phyloP scores from a whole-genome alignment of 2,113 vertebrate genomes.

The Corythoichthys haematopterus region DNA sequence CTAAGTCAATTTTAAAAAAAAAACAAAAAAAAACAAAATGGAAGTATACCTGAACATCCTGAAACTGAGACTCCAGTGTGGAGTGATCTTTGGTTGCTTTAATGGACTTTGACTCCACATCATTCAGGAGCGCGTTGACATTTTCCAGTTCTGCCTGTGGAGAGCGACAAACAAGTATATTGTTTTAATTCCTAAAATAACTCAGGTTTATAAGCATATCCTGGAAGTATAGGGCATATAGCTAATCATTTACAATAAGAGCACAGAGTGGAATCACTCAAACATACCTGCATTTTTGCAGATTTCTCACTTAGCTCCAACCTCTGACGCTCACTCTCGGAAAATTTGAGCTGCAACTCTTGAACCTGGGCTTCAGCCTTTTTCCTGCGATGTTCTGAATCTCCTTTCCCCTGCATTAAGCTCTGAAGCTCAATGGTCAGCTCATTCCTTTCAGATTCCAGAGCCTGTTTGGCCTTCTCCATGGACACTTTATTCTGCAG shows the following conservation, averaged over 20 bases:
- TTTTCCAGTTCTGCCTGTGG: conserved; percentile 86
- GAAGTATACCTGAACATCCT: conserved; percentile 84
- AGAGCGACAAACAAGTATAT: neutral
- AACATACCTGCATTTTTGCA: conserved; percentile 79
- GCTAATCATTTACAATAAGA: neutral
- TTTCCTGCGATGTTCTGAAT: conserved; percentile 92
- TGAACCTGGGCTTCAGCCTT: conserved; percentile 85
- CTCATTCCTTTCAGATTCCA: conserved; percentile 90
- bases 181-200: neutral
- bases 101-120: conserved; percentile 89
- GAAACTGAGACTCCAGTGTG: conserved; percentile 89
- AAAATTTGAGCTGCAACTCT: conserved; percentile 87
- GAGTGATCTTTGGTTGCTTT: conserved; percentile 91
- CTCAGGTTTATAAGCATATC: neutral
- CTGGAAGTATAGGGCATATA: neutral
- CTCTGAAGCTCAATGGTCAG: conserved; percentile 86
- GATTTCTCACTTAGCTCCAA: conserved; percentile 80
- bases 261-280: neutral
- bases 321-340: conserved; percentile 83
- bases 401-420: conserved; percentile 85
- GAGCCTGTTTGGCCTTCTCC: conserved; percentile 90
- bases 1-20: neutral
- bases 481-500: conserved; percentile 88
- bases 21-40: neutral
- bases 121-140: conserved; percentile 77